Base-by-base conservation (phyloP, 2,888 invertebrate genomes). In the Dorcus parallelipipedus region DNA sequence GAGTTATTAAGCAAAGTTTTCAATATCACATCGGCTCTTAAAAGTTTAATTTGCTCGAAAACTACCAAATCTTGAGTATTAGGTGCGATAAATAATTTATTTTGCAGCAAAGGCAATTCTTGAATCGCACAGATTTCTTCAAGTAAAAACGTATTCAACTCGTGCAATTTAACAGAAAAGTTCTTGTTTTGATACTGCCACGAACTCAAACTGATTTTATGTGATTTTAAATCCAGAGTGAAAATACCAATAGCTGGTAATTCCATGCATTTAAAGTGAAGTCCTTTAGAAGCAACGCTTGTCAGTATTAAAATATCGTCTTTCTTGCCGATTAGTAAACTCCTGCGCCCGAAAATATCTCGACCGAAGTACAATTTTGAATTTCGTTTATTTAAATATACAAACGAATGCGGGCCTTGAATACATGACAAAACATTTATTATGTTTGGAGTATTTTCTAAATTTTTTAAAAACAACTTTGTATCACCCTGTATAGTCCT, bases 291-390 rank as follows among this genome's bases (percentile, higher is more conserved):
- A 61, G 84, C 80, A 20, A 83, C 82, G 79, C 84, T 86, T 58
- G 82, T 80, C 33, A 86, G 71, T 52, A 83, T 68, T 55, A 81
- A 67, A 14, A 77, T 72, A 33, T 74, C 68, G 9, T 78, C 66
- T 60, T 75, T 73, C 67, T 78, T 76, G 66, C 86, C 82, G 49
- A 90, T 76, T 42, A 97, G 78, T 49, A 97, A 79, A 75, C 95
- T 93, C 71, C 92, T 88, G 65, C 97, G 82, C 40, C 97, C 97
- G 73, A 93, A 86, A 65, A 83, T 82, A 77, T 97, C 97, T 71
- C 96, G 83, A 1, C 89, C 88, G 78, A 96, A 94, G 81, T 90
- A 93, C 42, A 97, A 67, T 9, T 75, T 73, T 43, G 83, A 78
- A 0, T 73, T 76, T 3, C 64, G 51, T 71, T 83, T 85, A 70